Evolutionary conservation across 2,888 invertebrate species (phyloP), one percentile per base, ranked within the genome.

Genomic region (Cataglyphis albicans): DNA sequence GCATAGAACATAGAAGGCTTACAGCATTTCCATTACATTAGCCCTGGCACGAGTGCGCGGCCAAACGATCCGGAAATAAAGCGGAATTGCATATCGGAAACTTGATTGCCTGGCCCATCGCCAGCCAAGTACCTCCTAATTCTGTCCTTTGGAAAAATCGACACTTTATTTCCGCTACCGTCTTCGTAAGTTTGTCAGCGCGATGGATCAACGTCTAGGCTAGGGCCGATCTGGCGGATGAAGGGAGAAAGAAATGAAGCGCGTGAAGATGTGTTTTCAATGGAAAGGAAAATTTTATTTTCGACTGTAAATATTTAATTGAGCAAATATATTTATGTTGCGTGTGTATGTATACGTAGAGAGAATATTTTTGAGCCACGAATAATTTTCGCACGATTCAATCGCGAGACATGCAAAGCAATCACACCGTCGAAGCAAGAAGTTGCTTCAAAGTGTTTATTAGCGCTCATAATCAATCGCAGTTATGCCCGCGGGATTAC

Each of bases 21-120:
- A 90, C 90, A 87, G 91, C 89, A 91, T 93, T 93, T 93, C 93
- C 93, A 93, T 93, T 93, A 92, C 93, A 93, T 93, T 93, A 92
- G 91, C 90, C 88, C 87, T 90, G 88, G 89, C 90, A 86, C 91
- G 89, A 90, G 91, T 91, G 91, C 91, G 90, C 86, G 89, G 83
- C 90, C 91, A 92, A 93, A 93, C 92, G 93, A 91, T 90, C 91
- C 91, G 93, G 93, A 93, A 93, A 92, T 93, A 92, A 92, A 92
- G 91, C 89, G 93, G 91, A 92, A 92, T 93, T 92, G 92, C 92
- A 91, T 92, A 93, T 92, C 91, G 93, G 88, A 88, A 90, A 91
- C 87, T 90, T 88, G 89, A 83, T 80, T 84, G 86, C 84, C 88
- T 93, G 91, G 91, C 91, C 82, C 74, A 32, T 29, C 82, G 90